Evolutionary conservation across 2,797 vertebrate species (phyloP).

Genomic region (Melanotaenia parkinsoni): DNA sequence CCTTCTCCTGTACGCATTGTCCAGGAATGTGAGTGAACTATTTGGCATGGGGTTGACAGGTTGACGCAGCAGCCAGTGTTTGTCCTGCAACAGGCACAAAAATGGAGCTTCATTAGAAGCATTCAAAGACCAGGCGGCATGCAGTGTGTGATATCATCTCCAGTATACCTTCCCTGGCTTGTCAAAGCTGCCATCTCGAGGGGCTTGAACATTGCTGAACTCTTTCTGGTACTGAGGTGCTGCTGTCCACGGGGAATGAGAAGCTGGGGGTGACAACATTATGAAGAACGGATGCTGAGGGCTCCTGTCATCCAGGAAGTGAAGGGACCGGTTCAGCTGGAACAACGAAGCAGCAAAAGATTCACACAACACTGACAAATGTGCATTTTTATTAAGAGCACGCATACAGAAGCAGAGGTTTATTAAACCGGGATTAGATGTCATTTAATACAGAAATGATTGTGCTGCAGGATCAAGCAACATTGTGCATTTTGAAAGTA

Average conservation of each 20-base stretch:
- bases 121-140: background rate
- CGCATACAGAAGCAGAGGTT: background rate
- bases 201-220: constrained; percentile 77
- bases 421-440: background rate
- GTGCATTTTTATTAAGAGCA: background rate
- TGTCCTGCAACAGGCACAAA: constrained; percentile 72
- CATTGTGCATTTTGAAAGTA: background rate
- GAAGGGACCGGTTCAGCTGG: constrained; percentile 81
- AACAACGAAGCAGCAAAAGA: background rate
- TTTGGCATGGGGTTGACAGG: constrained; percentile 82
- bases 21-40: constrained; percentile 78
- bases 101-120: background rate
- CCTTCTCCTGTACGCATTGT: constrained; percentile 81
- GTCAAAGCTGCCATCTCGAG: constrained; percentile 85
- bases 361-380: background rate
- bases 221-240: constrained; percentile 81
- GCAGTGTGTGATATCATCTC: fast-evolving
- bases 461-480: no score
- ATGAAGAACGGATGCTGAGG: constrained; percentile 83
- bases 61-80: constrained; percentile 87
- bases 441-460: background rate
- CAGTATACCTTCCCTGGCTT: constrained; percentile 76
- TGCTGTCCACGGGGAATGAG: constrained; percentile 84
- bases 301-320: constrained; percentile 78
- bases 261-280: constrained; percentile 82